A percentile compares a stretch with the other conserved stretches of the same genome.
phyloP scores from a whole-genome alignment of 92 coral and sea anemone genomes.

The Pocillopora meandrina region DNA sequence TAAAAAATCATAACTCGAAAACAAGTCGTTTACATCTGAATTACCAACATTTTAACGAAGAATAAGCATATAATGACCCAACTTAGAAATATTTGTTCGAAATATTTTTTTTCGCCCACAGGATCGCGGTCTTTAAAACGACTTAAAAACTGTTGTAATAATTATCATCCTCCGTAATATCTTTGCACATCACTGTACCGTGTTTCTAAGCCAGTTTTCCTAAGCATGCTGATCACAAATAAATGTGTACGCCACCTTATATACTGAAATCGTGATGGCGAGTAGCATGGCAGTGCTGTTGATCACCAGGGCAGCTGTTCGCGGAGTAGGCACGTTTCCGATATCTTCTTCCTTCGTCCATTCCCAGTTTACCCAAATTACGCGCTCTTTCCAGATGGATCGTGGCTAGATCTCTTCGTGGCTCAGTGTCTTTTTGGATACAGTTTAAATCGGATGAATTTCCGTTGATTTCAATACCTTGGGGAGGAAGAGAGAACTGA shows the following conservation, averaged over 20 bases:
- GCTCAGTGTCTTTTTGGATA: conserved; percentile 13
- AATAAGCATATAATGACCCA: not conserved
- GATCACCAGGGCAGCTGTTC: conserved; percentile 50
- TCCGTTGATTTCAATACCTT: conserved; percentile 36
- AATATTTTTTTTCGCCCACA: not conserved
- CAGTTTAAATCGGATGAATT: not conserved
- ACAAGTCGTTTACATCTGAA: conserved; percentile 12
- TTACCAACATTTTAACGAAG: not conserved
- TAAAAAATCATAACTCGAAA: not conserved
- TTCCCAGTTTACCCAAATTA: conserved; percentile 62
- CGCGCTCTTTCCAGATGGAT: conserved; percentile 86
- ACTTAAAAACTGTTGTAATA: too few species aligned
- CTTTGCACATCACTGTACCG: too few species aligned
- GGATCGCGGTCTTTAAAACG: too few species aligned
- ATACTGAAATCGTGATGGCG: not conserved
- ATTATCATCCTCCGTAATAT: too few species aligned
- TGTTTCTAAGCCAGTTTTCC: too few species aligned
- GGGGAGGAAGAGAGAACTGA: conserved; percentile 58
- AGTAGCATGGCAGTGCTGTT: not conserved
- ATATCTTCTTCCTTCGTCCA: conserved; percentile 77
- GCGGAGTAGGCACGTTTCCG: conserved; percentile 64
- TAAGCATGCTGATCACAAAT: too few species aligned
- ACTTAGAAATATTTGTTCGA: not conserved
- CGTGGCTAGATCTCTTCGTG: conserved; percentile 70
- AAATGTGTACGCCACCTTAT: not conserved